Evolutionary conservation across 2,797 vertebrate genomes (phyloP).

Genomic region (Gymnoscopelus microlampas): DNA sequence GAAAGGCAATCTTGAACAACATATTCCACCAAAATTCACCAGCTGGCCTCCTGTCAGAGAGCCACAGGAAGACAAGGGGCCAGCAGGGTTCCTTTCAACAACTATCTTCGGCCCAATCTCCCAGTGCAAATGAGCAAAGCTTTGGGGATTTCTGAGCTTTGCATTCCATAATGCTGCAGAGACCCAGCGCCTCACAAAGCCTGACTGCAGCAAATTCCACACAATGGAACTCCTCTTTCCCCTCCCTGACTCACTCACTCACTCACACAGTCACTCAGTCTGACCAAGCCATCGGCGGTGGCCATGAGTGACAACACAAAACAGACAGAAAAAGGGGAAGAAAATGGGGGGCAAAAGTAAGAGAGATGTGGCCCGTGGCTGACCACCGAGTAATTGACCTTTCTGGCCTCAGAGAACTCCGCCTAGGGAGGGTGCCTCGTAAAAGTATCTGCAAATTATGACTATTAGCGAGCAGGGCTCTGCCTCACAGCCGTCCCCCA

Average conservation of each 20-base stretch:
- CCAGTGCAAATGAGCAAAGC: slow-evolving; percentile 79
- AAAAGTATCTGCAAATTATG: slow-evolving; percentile 35
- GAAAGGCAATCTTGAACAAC: slow-evolving; percentile 30
- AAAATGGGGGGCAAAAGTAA: slow-evolving; percentile 22
- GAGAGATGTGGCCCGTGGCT: slow-evolving; percentile 3
- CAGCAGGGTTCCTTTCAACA: slow-evolving; percentile 61
- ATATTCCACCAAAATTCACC: slow-evolving; percentile 11
- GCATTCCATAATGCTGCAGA: slow-evolving; percentile 82
- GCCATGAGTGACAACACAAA: slow-evolving; percentile 12
- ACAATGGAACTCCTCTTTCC: slow-evolving; percentile 69
- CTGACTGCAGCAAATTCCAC: slow-evolving; percentile 85
- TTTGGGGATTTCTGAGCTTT: slow-evolving; percentile 82
- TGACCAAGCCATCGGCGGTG: slow-evolving; percentile 20
- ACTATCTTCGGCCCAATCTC: slow-evolving; percentile 71
- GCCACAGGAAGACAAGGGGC: slow-evolving; percentile 53
- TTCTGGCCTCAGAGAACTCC: background rate
- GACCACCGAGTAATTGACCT: slow-evolving; percentile 23
- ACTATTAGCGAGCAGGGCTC: slow-evolving; percentile 10
- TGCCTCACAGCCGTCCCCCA: slow-evolving; percentile 16
- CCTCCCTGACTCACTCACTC: slow-evolving; percentile 55
- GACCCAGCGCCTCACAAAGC: slow-evolving; percentile 77
- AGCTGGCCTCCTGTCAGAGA: slow-evolving; percentile 45
- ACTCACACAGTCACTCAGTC: slow-evolving; percentile 40
- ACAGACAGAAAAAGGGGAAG: slow-evolving; percentile 15
- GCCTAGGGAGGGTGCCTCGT: background rate